A percentile compares a stretch with the other conserved stretches of the same genome.
phyloP scores from a whole-genome alignment of 2,113 vertebrate species.

The Syngnathoides biaculeatus region DNA sequence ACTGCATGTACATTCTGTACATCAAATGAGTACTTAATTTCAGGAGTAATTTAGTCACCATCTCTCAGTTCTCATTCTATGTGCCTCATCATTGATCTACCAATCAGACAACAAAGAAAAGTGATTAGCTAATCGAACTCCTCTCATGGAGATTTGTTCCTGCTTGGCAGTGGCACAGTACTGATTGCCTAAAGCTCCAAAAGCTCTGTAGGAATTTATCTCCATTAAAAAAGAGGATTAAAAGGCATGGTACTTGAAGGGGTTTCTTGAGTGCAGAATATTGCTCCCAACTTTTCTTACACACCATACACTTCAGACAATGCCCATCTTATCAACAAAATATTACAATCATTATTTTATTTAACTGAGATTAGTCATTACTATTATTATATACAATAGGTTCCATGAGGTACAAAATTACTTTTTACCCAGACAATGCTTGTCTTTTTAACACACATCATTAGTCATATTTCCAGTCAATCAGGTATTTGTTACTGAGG shows the following conservation, averaged over 20 bases:
- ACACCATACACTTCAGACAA: constrained; percentile 24
- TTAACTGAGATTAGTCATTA: neutral
- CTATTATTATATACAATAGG: no score
- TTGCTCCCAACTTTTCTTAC: constrained; percentile 15
- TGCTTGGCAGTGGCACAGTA: constrained; percentile 48
- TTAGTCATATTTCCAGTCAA: no score
- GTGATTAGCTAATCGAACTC: constrained; percentile 47
- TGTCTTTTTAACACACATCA: no score
- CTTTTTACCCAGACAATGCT: no score
- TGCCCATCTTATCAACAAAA: constrained; percentile 36
- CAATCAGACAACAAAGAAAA: constrained; percentile 45
- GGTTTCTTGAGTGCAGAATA: constrained; percentile 25
- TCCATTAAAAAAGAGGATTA: constrained; percentile 66
- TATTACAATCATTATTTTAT: neutral
- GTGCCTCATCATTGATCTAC: constrained; percentile 28
- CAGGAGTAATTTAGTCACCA: neutral
- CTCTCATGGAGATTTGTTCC: constrained; percentile 54
- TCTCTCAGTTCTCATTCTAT: constrained; percentile 20
- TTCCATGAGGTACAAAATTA: no score
- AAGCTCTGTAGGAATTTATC: constrained; percentile 59
- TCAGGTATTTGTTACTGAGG: no score
- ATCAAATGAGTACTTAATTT: neutral
- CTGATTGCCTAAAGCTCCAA: constrained; percentile 56
- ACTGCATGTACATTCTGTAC: no score
- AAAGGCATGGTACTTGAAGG: constrained; percentile 52